Conservation (phyloP, 2,113 vertebrate genomes). For the Hylia prasina region DNA sequence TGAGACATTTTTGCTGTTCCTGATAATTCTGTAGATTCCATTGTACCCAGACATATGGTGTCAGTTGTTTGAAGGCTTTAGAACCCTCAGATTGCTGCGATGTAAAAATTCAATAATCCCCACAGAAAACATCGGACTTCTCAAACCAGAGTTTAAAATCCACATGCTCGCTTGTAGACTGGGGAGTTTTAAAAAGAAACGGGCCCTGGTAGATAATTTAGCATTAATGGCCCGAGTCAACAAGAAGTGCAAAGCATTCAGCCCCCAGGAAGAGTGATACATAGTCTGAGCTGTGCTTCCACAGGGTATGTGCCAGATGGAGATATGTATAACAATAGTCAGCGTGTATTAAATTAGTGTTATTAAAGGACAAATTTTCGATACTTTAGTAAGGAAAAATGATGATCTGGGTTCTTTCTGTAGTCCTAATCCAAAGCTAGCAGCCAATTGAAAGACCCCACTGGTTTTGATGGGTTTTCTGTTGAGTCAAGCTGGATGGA, state of each 20-base stretch:
- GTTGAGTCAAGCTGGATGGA: background rate
- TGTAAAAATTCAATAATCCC: slow-evolving; percentile 51
- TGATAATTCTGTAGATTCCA: slow-evolving; percentile 45
- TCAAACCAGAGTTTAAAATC: slow-evolving; percentile 6
- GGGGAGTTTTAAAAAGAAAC: slow-evolving; percentile 55
- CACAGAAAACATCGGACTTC: slow-evolving; percentile 50
- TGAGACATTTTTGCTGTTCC: slow-evolving; percentile 52
- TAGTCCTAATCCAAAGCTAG: background rate
- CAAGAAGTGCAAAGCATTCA: slow-evolving; percentile 21
- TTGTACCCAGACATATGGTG: slow-evolving; percentile 44
- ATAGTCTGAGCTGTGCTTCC: background rate
- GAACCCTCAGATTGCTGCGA: slow-evolving; percentile 7
- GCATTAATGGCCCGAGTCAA: slow-evolving; percentile 52
- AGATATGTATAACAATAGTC: background rate
- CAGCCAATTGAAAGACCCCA: background rate
- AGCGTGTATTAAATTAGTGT: background rate
- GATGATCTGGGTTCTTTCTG: background rate
- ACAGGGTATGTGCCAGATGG: slow-evolving; percentile 3
- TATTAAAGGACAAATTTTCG: background rate
- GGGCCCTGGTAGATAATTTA: slow-evolving; percentile 48
- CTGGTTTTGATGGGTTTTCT: slow-evolving; percentile 6
- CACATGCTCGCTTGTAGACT: background rate
- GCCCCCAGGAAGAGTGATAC: background rate
- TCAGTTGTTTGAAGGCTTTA: slow-evolving; percentile 48
- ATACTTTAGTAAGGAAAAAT: background rate